Base-by-base conservation (phyloP, 1,140 invertebrate genomes). In the Papilio glaucus region DNA sequence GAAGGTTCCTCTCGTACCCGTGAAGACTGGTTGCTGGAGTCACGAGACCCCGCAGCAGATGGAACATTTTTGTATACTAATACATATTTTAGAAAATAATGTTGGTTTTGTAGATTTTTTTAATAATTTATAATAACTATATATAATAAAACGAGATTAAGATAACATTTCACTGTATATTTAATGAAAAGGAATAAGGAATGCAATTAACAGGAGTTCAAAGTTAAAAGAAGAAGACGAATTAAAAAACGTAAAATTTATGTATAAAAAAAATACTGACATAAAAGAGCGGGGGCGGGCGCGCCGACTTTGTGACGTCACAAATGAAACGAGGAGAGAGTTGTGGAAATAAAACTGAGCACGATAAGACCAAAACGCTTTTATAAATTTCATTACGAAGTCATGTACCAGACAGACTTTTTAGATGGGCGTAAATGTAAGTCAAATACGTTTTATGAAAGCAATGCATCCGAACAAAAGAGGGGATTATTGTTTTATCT, bases 261-360 rank as follows among this genome's bases (percentile, higher is more conserved):
- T 38, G 9, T 41, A 39, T 49, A 65, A 65, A 65, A 38, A 65
- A 65, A 65, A 38, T 12, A 38, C 15, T 39, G 62, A 65, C 29
- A 65, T 65, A 33, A 65, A 65, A 39, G 37, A 41, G 62, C 49
- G 21, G 49, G 49, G 15, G 42, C n/a, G 42, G 45, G 45, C 49
- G 10, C 18, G 21, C 33, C 15, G 62, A 5, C 62, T 65, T 65
- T 65, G 18, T 37, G 62, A 65, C 37, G 37, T 39, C 37, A 39
- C 33, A 21, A 53, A 65, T 41, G 18, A 24, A 65, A 57, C 21
- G 49, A 57, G 29, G 29, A 2, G 49, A 53, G 49, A 57, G 49
- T 57, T 24, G 49, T 57, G 21, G 49, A 65, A 65, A 65, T 65
- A 65, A 65, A 65, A 65, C 62, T 12, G 9, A 65, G 15, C 8